phyloP scores from a whole-genome alignment of 2,888 invertebrate species.

The Rhagium mordax region DNA sequence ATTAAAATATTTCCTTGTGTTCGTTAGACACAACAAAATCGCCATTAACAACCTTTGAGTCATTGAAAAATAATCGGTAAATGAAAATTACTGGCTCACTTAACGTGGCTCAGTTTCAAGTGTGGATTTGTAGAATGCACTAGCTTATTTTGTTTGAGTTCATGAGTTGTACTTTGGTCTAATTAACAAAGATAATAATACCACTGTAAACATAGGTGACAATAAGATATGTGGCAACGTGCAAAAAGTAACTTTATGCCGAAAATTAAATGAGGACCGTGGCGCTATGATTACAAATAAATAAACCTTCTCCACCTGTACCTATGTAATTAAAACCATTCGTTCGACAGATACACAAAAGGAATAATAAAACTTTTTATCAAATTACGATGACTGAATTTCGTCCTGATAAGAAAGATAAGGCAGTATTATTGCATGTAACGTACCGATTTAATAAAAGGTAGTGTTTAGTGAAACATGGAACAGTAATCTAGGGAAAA shows the following conservation, averaged over 20 bases:
- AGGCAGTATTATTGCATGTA: constrained; percentile 28
- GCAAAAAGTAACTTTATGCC: neutral
- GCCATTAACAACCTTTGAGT: constrained; percentile 31
- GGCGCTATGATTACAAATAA: neutral
- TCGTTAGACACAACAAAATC: constrained; percentile 29
- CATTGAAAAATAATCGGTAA: constrained; percentile 28
- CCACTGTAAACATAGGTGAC: constrained; percentile 17
- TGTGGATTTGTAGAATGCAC: neutral
- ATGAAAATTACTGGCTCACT: constrained; percentile 12
- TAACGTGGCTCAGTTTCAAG: constrained; percentile 4
- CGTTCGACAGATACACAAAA: constrained; percentile 11
- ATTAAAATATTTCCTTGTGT: constrained; percentile 41
- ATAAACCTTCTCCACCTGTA: neutral
- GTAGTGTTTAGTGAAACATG: constrained; percentile 29
- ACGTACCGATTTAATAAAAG: constrained; percentile 3
- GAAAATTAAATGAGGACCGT: neutral
- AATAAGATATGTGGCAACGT: neutral
- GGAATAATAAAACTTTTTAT: constrained; percentile 28
- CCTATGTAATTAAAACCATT: neutral
- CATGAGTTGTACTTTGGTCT: constrained; percentile 9
- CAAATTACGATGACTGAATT: constrained; percentile 27
- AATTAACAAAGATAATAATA: constrained; percentile 24
- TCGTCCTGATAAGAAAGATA: constrained; percentile 36
- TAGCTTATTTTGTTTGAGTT: neutral
- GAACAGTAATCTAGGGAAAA: constrained; percentile 17